phyloP scores from a whole-genome alignment of 92 coral and sea anemone species.

The Porites divaricata region DNA sequence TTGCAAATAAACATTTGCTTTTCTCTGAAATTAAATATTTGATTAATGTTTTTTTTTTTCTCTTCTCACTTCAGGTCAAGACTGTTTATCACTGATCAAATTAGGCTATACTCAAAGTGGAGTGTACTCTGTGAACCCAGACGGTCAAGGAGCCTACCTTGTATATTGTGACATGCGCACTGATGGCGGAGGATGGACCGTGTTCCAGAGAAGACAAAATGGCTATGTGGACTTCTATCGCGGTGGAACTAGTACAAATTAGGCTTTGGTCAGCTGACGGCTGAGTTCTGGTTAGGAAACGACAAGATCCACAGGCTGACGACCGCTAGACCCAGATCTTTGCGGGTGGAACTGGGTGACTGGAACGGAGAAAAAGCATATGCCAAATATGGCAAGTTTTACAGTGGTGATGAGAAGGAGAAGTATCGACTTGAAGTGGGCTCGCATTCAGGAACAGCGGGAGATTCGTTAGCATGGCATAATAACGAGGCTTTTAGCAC shows the following conservation, averaged over 20 bases:
- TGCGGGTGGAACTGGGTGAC: conserved; percentile 61
- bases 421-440: background rate
- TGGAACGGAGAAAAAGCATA: conserved; percentile 28
- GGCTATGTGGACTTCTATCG: conserved; percentile 54
- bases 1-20: too few species aligned
- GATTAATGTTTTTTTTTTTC: background rate
- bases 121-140: conserved; percentile 41
- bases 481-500: background rate
- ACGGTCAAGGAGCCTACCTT: conserved; percentile 35
- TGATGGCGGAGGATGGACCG: conserved; percentile 64
- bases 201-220: conserved; percentile 68
- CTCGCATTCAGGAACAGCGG: background rate
- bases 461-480: background rate
- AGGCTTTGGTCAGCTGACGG: conserved; percentile 60
- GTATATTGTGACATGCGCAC: conserved; percentile 62
- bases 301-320: conserved; percentile 66
- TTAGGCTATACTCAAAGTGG: conserved; percentile 26
- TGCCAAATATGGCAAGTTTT: conserved; percentile 26
- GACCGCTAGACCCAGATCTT: conserved; percentile 16
- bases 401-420: conserved; percentile 10
- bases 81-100: conserved; percentile 5
- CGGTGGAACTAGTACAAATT: conserved; percentile 50
- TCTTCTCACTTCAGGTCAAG: background rate
- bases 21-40: too few species aligned
- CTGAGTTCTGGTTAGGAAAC: conserved; percentile 64